phyloP scores from a whole-genome alignment of 2,888 invertebrate species.

The Zonitis immaculata region DNA sequence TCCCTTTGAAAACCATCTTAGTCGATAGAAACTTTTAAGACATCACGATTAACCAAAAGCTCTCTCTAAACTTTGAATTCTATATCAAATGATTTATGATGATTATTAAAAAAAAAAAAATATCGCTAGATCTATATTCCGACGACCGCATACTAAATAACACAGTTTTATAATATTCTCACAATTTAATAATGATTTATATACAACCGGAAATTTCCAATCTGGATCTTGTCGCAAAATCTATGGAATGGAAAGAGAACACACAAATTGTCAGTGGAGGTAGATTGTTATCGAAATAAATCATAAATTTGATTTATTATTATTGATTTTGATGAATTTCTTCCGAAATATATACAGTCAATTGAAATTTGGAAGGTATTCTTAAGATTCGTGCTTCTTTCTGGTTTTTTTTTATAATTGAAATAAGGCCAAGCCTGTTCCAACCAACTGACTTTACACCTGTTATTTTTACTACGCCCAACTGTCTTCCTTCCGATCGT shows the following conservation, averaged over 20 bases:
- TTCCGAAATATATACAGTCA: neutral
- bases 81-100: slow-evolving; percentile 32
- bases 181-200: slow-evolving; percentile 16
- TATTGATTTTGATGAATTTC: neutral
- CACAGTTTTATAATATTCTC: too few species aligned
- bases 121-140: slow-evolving; percentile 32
- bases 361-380: neutral
- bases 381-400: neutral
- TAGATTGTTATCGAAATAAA: neutral
- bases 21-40: slow-evolving; percentile 6
- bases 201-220: slow-evolving; percentile 16
- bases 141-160: slow-evolving; percentile 28
- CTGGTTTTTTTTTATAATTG: slow-evolving; percentile 6
- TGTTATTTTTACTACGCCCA: slow-evolving; percentile 31
- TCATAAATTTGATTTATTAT: neutral
- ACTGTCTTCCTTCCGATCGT: slow-evolving; percentile 29
- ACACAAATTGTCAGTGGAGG: neutral
- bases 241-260: neutral
- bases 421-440: slow-evolving; percentile 27
- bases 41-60: too few species aligned
- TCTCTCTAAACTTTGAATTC: too few species aligned
- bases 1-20: slow-evolving; percentile 15
- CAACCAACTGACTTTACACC: slow-evolving; percentile 34
- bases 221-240: slow-evolving; percentile 1
- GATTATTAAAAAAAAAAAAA: slow-evolving; percentile 39